Base-by-base conservation (phyloP, 2,797 vertebrate genomes). In the Eptatretus atami region DNA sequence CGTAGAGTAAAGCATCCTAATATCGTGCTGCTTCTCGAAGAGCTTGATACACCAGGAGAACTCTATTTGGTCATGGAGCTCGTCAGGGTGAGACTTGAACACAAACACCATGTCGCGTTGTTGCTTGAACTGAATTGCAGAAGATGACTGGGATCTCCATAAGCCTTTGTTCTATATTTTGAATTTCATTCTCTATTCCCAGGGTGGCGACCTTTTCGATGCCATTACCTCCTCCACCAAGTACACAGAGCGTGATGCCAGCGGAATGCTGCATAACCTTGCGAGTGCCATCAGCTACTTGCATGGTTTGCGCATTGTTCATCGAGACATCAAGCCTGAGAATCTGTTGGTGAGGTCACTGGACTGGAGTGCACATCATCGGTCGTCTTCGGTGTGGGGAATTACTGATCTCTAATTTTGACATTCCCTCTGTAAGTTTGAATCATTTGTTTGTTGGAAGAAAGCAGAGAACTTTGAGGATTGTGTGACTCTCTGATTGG, bases 261-360 rank as follows among this genome's bases (percentile, higher is more conserved):
- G 85, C 9, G 75, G 80, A 55, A 94, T 98, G 92, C 82, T 98
- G 66, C 80, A 79, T 72, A 86, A 96, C 69, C 75, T 98, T 8
- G 82, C 84, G 9, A 83, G 72, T 1, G 92, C 92, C 3, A 80
- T 96, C 68, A 78, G 80, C 67, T 98, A 98, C 67, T 82, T 98
- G 53, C 92, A 98, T 13, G 66, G 77, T 65, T 80, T 88, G 70
- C 81, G 77, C 74, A 83, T 98, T 0, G 87, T 96, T 52, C 92
- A 98, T 75, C 78, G 92, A 69, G 92, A 98, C 70, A 86, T 98
- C 70, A 98, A 98, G 70, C 92, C 92, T 3, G 92, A 98, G 72
- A 98, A 98, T 69, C 77, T 98, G 63, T 73, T 98, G 81, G 92
- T 96, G 75, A 0, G 71, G 69, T 64, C 15, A 31, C 24, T 15